Percentiles rank a stretch among this genome's conserved stretches.
phyloP scores from a whole-genome alignment of 2,888 invertebrate species.

The Agriopis marginaria region DNA sequence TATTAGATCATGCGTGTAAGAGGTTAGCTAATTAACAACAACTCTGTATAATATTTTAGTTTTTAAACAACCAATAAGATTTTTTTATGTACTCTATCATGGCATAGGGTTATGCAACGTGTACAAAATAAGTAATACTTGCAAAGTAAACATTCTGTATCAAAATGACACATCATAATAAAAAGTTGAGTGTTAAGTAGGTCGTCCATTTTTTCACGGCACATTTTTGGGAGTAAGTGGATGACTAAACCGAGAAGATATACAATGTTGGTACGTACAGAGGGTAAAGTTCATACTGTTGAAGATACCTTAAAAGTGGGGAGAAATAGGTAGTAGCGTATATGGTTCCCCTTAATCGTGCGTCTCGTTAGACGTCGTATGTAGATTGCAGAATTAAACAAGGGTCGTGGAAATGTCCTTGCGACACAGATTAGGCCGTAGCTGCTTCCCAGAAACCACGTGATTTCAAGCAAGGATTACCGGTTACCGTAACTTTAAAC shows the following conservation, averaged over 20 bases:
- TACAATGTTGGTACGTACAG: neutral
- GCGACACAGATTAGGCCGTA: conserved; percentile 13
- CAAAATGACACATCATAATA: neutral
- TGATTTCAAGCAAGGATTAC: conserved; percentile 31
- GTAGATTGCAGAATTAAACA: conserved; percentile 37
- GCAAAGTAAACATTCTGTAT: too few relatives aligned
- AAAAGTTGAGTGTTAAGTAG: neutral
- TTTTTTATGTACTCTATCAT: too few relatives aligned
- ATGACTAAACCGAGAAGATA: neutral
- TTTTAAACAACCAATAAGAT: too few relatives aligned
- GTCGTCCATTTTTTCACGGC: neutral
- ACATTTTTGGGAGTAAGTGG: neutral
- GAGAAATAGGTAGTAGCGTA: conserved; percentile 12
- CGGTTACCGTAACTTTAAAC: conserved; percentile 28
- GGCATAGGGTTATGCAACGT: too few relatives aligned
- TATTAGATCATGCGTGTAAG: too few relatives aligned
- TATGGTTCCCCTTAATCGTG: conserved; percentile 28
- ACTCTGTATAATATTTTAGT: too few relatives aligned
- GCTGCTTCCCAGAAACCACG: conserved; percentile 22
- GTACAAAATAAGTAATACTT: too few relatives aligned
- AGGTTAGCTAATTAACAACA: too few relatives aligned
- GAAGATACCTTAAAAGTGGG: conserved; percentile 10
- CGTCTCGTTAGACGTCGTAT: conserved; percentile 33
- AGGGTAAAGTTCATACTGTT: conserved; percentile 3
- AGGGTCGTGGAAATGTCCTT: conserved; percentile 35